phyloP scores from a whole-genome alignment of 2,113 vertebrate species.

The Poecile atricapillus region DNA sequence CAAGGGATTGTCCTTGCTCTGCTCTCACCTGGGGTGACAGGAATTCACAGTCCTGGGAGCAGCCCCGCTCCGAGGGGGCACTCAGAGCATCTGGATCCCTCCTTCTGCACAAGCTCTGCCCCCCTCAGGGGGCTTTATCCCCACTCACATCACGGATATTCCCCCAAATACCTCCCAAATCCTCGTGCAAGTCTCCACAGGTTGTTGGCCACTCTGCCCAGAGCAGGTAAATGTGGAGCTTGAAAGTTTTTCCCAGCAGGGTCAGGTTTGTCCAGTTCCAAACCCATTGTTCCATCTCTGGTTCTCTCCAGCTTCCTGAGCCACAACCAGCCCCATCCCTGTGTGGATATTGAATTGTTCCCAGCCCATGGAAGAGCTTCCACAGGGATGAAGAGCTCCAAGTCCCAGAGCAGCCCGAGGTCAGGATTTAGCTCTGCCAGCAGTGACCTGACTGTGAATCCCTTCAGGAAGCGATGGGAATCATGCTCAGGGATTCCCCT shows the following conservation, averaged over 20 bases:
- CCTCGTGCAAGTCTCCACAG: neutral
- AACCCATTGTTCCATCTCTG: neutral
- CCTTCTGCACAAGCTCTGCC: neutral
- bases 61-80: rapidly evolving
- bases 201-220: neutral
- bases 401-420: neutral
- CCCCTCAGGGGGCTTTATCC: neutral
- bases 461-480: neutral
- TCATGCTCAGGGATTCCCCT: neutral
- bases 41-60: neutral
- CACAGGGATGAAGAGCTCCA: neutral
- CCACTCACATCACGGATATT: rapidly evolving
- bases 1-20: neutral
- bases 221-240: neutral
- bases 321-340: rapidly evolving
- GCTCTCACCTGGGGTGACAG: neutral
- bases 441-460: neutral
- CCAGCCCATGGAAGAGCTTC: neutral
- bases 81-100: neutral
- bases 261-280: neutral
- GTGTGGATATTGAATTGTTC: neutral
- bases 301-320: neutral
- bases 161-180: neutral
- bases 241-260: neutral
- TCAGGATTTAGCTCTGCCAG: neutral